phyloP scores from a whole-genome alignment of 2,888 invertebrate species.

The Lasioglossum oenotherae region DNA sequence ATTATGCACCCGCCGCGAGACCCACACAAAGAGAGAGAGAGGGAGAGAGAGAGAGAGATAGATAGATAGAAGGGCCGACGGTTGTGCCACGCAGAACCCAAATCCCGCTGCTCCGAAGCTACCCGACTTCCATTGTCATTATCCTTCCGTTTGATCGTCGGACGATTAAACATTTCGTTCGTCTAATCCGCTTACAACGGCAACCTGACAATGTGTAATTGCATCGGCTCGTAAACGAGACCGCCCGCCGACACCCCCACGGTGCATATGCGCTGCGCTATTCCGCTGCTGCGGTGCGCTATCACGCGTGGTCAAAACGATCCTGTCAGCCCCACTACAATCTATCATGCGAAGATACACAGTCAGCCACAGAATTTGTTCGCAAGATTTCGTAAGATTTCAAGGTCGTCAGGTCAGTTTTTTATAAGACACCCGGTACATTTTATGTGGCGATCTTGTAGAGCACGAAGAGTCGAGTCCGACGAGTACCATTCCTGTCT shows the following conservation, averaged over 20 bases:
- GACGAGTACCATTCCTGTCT: neutral
- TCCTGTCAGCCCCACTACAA: neutral
- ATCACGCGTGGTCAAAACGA: neutral
- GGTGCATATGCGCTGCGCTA: conserved; percentile 26
- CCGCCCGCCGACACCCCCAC: neutral
- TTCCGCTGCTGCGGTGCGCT: conserved; percentile 17
- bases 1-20: conserved; percentile 58
- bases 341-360: neutral
- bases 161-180: conserved; percentile 73
- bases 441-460: neutral
- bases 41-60: neutral
- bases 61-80: neutral
- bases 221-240: conserved; percentile 58
- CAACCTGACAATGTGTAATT: conserved; percentile 62
- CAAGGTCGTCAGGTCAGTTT: neutral
- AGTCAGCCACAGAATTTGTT: neutral
- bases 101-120: conserved; percentile 48
- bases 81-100: conserved; percentile 21
- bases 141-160: conserved; percentile 69
- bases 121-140: conserved; percentile 62
- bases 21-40: conserved; percentile 25
- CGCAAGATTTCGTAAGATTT: neutral
- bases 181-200: conserved; percentile 70
- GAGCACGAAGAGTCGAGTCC: neutral
- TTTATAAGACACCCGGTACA: neutral